Percentiles rank a stretch among this genome's conserved stretches.
Evolutionary conservation across 2,113 vertebrate species (phyloP).

Genomic region (Apteryx mantelli): DNA sequence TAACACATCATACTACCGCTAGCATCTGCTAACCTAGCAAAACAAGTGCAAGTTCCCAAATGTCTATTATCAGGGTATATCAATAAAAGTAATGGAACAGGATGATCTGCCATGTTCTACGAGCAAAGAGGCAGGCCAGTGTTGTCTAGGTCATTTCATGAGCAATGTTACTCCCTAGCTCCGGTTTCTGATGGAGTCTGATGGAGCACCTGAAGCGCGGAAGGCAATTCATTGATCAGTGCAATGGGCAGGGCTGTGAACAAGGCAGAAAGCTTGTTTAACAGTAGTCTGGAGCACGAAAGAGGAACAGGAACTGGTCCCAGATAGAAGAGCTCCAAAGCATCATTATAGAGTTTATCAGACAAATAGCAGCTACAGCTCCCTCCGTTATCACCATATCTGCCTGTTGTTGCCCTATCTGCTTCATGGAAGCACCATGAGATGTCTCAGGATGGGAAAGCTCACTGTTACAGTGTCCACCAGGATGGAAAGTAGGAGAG

Average conservation of each 20-base stretch:
- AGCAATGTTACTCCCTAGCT: rapidly evolving
- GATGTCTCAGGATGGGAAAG: not conserved
- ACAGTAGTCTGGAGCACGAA: not conserved
- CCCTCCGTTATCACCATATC: not conserved
- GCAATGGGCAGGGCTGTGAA: not conserved
- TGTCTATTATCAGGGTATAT: not conserved
- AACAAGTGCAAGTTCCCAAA: rapidly evolving
- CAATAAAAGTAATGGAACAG: not conserved
- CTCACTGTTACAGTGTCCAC: rapidly evolving
- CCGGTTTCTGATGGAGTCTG: not conserved
- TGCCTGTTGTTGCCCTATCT: not conserved
- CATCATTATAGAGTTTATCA: not conserved
- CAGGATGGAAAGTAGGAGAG: not conserved
- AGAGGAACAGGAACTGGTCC: not conserved
- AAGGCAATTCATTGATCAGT: not conserved
- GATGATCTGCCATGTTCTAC: not conserved
- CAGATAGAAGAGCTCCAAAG: not conserved
- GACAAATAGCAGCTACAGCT: rapidly evolving
- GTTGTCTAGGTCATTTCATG: not conserved
- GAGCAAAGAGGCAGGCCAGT: rapidly evolving
- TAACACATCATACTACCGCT: not conserved
- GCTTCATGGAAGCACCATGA: not conserved
- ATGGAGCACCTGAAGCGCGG: not conserved
- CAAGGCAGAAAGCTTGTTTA: not conserved
- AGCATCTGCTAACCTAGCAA: not conserved